phyloP scores from a whole-genome alignment of 2,888 invertebrate species.

The Bembecia ichneumoniformis region DNA sequence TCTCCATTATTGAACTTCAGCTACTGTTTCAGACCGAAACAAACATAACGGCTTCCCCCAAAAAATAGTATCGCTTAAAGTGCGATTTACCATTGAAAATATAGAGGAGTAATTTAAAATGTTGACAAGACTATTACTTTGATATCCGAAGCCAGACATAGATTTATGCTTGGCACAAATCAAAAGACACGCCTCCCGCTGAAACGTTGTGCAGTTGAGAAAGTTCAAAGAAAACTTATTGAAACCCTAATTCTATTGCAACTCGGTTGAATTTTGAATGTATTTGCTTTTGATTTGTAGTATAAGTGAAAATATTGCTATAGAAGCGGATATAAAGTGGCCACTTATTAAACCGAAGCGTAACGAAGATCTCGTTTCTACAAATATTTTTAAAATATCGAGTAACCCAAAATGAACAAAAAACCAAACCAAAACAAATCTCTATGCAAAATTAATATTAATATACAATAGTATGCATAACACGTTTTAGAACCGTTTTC shows the following conservation, averaged over 20 bases:
- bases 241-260: neutral
- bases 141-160: slow-evolving; percentile 22
- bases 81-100: neutral
- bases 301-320: neutral
- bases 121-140: slow-evolving; percentile 11
- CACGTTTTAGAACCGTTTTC: too few relatives aligned
- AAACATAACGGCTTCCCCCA: too few relatives aligned
- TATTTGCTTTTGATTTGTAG: slow-evolving; percentile 4
- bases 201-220: neutral
- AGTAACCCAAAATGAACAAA: too few relatives aligned
- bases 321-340: neutral
- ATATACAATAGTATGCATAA: too few relatives aligned
- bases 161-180: slow-evolving; percentile 29
- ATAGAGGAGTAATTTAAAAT: slow-evolving; percentile 1
- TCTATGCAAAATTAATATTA: too few relatives aligned
- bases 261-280: slow-evolving; percentile 13
- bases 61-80: too few relatives aligned
- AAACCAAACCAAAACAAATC: too few relatives aligned
- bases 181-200: slow-evolving; percentile 22
- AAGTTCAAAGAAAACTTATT: neutral
- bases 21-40: too few relatives aligned
- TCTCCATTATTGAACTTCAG: too few relatives aligned
- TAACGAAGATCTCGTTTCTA: neutral
- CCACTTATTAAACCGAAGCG: neutral
- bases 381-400: too few relatives aligned